Base-by-base conservation (phyloP, 2,113 vertebrate species). In the Vulpes vulpes region DNA sequence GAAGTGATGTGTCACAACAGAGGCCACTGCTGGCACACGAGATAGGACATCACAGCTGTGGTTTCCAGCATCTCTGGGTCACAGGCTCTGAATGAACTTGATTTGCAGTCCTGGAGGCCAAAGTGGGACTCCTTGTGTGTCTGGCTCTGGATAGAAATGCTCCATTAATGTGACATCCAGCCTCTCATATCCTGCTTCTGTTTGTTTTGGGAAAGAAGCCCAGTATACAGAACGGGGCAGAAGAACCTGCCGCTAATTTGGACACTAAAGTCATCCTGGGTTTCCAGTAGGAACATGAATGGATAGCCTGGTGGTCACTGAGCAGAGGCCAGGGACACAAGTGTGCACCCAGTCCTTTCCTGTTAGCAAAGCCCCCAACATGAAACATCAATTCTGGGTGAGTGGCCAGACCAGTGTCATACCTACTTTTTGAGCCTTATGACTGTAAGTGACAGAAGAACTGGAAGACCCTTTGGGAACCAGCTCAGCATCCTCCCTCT, bases 401-500 rank as follows among this genome's bases (percentile, higher is more conserved):
- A 4, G 11, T 16, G 25, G 5, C 43, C 53, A 0, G 79, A 62
- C 27, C 20, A 38, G 65, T 0, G 0, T 65, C 79, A 53, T 35
- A 17, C 67, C 57, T 22, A 5, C 12, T 6, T n/a, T 65, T 38
- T 32, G 43, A 43, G 25, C 74, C 43, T 51, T 81, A 38, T 55
- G 49, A 23, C 57, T 16, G 7, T 38, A 51, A 60, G 35, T 30
- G 27, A 2, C 38, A 1, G 27, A n/a, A 9, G 2, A 49, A 16
- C 3, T 6, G 32, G 81, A 84, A 82, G n/a, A 5, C 43, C 30
- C 0, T 0, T 11, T 25, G 22, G 49, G 65, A 59, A 5, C 38
- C 5, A 23, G 22, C 2, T 16, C 6, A 12, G n/a, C 0, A 0
- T 23, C 20, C 38, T 51, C n/a, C 55, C 19, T 14, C 23, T 11